phyloP scores from a whole-genome alignment of 2,888 invertebrate species.

The Stenichneumon culpator region DNA sequence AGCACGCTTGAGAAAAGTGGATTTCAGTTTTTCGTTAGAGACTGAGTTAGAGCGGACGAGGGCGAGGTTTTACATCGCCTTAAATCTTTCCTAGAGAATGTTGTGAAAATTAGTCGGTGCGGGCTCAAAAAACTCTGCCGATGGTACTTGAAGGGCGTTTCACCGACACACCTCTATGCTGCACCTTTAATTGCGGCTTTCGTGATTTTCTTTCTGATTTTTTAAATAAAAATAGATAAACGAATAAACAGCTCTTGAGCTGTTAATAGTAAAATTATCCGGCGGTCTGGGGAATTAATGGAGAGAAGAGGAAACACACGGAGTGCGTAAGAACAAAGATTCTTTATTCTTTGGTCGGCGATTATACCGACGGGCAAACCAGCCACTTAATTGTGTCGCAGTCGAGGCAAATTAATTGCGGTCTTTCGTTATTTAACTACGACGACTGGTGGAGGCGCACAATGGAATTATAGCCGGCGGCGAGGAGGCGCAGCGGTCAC shows the following conservation, averaged over 20 bases:
- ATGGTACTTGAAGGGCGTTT: neutral
- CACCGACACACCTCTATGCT: neutral
- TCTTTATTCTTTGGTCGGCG: neutral
- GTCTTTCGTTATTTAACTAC: constrained; percentile 42
- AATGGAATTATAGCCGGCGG: constrained; percentile 48
- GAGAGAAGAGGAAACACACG: neutral
- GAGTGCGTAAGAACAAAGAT: neutral
- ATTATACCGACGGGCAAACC: neutral
- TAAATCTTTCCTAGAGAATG: neutral
- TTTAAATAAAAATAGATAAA: too few species aligned
- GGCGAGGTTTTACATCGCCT: neutral
- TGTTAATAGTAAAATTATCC: neutral
- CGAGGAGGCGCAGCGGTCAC: constrained; percentile 8
- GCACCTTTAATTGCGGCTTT: neutral
- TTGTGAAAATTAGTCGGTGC: neutral
- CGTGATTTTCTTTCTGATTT: neutral
- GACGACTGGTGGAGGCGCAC: constrained; percentile 30
- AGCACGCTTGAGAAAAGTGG: too few species aligned
- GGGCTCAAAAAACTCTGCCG: neutral
- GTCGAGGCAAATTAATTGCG: constrained; percentile 53
- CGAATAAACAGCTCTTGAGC: neutral
- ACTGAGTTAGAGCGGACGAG: too few species aligned
- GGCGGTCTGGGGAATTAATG: neutral
- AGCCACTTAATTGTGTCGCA: constrained; percentile 53
- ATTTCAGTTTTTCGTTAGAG: too few species aligned